Percentiles rank a stretch among this genome's conserved stretches.
Evolutionary conservation across 2,888 invertebrate genomes (phyloP).

Genomic region (Plebejus argus): DNA sequence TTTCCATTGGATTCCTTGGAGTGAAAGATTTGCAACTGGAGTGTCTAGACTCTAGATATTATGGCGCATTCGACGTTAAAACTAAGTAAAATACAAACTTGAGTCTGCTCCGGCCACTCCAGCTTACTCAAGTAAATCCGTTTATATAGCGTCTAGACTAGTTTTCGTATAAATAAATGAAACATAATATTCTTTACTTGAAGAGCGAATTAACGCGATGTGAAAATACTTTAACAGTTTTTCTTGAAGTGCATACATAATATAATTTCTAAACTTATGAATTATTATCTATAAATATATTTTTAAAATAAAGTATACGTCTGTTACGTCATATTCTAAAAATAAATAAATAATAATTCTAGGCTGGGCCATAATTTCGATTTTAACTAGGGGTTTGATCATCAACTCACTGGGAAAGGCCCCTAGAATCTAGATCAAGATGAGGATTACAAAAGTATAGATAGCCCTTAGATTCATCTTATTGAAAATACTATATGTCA

Average conservation of each 20-base stretch:
- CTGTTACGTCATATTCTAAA: too few species aligned
- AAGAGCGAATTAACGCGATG: neutral
- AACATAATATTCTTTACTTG: constrained; percentile 1
- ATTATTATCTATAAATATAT: too few species aligned
- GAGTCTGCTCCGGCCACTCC: constrained; percentile 1
- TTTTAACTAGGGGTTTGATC: too few species aligned
- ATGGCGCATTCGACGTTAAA: neutral
- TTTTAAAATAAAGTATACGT: too few species aligned
- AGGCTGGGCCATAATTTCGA: too few species aligned
- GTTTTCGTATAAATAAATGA: constrained; percentile 11
- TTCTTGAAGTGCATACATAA: neutral
- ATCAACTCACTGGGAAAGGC: too few species aligned
- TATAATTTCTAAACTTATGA: too few species aligned
- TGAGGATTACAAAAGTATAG: neutral
- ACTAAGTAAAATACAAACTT: constrained; percentile 4
- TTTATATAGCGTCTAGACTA: constrained; percentile 20
- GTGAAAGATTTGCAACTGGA: constrained; percentile 12
- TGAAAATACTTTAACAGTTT: neutral
- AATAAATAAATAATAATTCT: too few species aligned
- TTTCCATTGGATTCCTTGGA: constrained; percentile 6
- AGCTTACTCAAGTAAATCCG: neutral
- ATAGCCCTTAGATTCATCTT: neutral
- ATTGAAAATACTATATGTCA: neutral
- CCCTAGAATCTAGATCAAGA: too few species aligned
- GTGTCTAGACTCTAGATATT: neutral